Evolutionary conservation across 1,140 invertebrate genomes (phyloP).

Genomic region (Drosophila sulfurigaster): DNA sequence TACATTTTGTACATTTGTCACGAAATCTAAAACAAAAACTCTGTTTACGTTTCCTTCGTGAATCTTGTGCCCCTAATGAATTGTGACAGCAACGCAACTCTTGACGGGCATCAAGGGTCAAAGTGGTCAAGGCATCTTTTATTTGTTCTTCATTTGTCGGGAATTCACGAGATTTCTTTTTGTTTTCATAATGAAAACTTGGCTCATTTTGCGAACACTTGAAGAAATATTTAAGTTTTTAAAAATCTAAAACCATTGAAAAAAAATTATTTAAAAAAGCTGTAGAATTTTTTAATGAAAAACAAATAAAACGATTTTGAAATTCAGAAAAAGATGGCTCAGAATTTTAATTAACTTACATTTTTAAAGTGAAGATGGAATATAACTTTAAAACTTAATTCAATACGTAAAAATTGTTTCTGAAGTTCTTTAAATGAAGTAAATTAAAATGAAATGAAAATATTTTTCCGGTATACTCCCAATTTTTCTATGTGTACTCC

Average conservation of each 20-base stretch:
- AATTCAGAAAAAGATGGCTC: too few species aligned
- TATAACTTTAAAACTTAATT: too few species aligned
- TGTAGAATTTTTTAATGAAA: too few species aligned
- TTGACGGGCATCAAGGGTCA: constrained; percentile 20
- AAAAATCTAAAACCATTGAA: background rate
- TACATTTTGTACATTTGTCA: constrained; percentile 74
- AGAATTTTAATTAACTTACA: background rate
- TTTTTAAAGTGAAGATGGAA: too few species aligned
- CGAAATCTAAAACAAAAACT: constrained; percentile 78
- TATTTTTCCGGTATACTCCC: too few species aligned
- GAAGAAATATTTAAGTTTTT: background rate
- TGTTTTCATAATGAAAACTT: constrained; percentile 6
- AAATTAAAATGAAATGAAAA: too few species aligned
- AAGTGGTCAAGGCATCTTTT: constrained; percentile 61
- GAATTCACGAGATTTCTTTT: constrained; percentile 5
- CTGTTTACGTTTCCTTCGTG: constrained; percentile 64
- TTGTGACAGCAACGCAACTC: constrained; percentile 55
- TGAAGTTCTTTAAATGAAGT: too few species aligned
- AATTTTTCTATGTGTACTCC: constrained; percentile 41
- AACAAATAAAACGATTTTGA: constrained; percentile 1
- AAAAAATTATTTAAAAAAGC: background rate
- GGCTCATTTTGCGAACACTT: constrained; percentile 1
- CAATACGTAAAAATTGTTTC: too few species aligned
- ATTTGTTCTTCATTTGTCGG: constrained; percentile 66
- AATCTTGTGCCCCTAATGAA: constrained; percentile 63